These are phyloP conservation scores for Drosophila carrolli DNA, from an alignment of 1,140 invertebrate species.

Conservation along the genomic window DNA sequence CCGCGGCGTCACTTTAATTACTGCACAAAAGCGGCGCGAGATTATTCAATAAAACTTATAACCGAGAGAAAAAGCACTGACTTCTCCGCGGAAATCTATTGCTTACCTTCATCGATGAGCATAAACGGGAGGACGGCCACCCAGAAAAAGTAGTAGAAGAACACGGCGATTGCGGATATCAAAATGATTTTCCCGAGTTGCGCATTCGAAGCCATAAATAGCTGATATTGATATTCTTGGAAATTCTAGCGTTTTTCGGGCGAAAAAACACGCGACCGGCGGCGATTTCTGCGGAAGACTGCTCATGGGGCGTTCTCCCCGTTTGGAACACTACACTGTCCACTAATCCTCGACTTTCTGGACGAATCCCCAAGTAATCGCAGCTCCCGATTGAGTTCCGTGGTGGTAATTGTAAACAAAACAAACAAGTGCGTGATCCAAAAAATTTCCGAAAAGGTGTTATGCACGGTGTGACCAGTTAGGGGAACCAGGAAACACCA, in stretches of 20 bases:
- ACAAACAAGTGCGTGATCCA: conserved; percentile 44
- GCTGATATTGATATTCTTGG: conserved; percentile 39
- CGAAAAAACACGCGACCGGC: conserved; percentile 10
- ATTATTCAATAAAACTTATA: conserved; percentile 74
- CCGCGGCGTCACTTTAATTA: conserved; percentile 67
- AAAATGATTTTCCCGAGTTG: conserved; percentile 87
- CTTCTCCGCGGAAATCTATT: conserved; percentile 3
- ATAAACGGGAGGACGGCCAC: conserved; percentile 89
- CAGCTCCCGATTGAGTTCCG: background rate
- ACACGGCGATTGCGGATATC: conserved; percentile 85
- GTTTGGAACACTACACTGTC: background rate
- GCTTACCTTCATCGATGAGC: conserved; percentile 85
- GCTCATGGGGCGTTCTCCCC: conserved; percentile 12
- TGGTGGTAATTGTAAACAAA: conserved; percentile 36
- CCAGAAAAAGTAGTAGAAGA: conserved; percentile 89
- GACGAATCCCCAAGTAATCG: background rate
- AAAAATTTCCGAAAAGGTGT: conserved; percentile 23
- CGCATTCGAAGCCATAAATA: conserved; percentile 84
- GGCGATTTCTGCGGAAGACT: conserved; percentile 23
- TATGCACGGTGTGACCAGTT: background rate
- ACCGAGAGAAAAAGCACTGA: conserved; percentile 3
- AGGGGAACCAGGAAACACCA: background rate
- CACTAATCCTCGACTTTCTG: background rate
- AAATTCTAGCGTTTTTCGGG: conserved; percentile 15
- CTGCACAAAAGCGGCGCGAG: conserved; percentile 68